Evolutionary conservation across 2,113 vertebrate species (phyloP).

Genomic region (Rhabdornis inornatus): DNA sequence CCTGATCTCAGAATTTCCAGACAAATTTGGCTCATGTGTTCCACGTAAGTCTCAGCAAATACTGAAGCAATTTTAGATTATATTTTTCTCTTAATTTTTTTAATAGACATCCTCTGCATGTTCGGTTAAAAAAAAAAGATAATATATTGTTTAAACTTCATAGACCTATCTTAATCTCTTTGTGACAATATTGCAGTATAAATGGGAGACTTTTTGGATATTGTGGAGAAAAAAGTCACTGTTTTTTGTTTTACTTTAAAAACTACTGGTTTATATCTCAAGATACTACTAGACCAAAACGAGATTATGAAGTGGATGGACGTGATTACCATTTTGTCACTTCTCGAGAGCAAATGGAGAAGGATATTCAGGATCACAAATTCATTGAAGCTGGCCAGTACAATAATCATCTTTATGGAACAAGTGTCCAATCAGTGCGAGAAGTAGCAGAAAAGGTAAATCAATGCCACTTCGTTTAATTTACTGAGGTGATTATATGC

Average conservation of each 20-base stretch:
- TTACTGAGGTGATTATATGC: not conserved
- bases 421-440: slow-evolving; percentile 95
- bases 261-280: slow-evolving; percentile 47
- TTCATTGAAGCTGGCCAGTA: slow-evolving; percentile 99
- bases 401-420: slow-evolving; percentile 97
- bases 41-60: slow-evolving; percentile 84
- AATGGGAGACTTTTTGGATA: not conserved
- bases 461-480: not conserved
- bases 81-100: not conserved
- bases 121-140: not conserved
- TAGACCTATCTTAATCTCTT: not conserved
- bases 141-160: not conserved
- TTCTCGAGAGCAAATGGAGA: slow-evolving; percentile 97
- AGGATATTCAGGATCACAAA: slow-evolving; percentile 96
- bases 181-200: not conserved
- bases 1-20: slow-evolving; percentile 97
- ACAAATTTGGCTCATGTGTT: slow-evolving; percentile 97
- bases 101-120: not conserved
- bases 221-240: not conserved
- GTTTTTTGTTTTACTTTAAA: not conserved
- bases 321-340: slow-evolving; percentile 96
- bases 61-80: not conserved
- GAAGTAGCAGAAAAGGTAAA: slow-evolving; percentile 95
- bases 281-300: slow-evolving; percentile 96
- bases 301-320: slow-evolving; percentile 95